phyloP scores from a whole-genome alignment of 2,113 vertebrate genomes.

The Menidia beryllina region DNA sequence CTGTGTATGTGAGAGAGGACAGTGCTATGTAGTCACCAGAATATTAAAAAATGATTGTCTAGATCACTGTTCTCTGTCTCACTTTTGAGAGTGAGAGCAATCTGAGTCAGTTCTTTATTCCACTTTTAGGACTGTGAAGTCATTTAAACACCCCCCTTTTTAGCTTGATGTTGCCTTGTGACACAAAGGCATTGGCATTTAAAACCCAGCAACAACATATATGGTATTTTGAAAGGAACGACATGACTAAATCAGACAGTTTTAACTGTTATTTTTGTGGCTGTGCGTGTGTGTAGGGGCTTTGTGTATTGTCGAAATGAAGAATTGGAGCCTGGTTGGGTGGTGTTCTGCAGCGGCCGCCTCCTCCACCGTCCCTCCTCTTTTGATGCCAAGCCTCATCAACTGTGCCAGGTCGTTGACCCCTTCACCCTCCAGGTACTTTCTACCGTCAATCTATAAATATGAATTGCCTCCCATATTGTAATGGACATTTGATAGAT shows the following conservation, averaged over 20 bases:
- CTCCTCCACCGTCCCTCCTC: slow-evolving; percentile 94
- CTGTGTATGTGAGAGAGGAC: not conserved
- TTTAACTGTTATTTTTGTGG: no score
- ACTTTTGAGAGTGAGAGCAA: not conserved
- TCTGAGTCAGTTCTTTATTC: no score
- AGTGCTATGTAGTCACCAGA: not conserved
- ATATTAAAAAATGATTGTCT: not conserved
- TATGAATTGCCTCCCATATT: not conserved
- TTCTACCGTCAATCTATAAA: not conserved
- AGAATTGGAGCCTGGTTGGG: slow-evolving; percentile 94
- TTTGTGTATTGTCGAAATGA: slow-evolving; percentile 98
- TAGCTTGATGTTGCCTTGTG: not conserved
- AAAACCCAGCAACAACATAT: no score
- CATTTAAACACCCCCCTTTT: not conserved
- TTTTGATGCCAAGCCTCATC: slow-evolving; percentile 96
- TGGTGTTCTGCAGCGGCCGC: slow-evolving; percentile 87
- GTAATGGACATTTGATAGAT: not conserved
- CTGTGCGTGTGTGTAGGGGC: slow-evolving; percentile 84
- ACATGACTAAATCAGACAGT: not conserved
- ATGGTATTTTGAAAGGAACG: no score
- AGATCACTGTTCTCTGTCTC: not conserved
- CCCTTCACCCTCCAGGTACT: slow-evolving; percentile 96
- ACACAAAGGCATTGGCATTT: not conserved
- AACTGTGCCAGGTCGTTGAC: slow-evolving; percentile 96
- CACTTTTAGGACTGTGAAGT: not conserved